Percentiles rank a stretch among this genome's conserved stretches.
phyloP scores from a whole-genome alignment of 2,113 vertebrate species.

The Anas platyrhynchos region DNA sequence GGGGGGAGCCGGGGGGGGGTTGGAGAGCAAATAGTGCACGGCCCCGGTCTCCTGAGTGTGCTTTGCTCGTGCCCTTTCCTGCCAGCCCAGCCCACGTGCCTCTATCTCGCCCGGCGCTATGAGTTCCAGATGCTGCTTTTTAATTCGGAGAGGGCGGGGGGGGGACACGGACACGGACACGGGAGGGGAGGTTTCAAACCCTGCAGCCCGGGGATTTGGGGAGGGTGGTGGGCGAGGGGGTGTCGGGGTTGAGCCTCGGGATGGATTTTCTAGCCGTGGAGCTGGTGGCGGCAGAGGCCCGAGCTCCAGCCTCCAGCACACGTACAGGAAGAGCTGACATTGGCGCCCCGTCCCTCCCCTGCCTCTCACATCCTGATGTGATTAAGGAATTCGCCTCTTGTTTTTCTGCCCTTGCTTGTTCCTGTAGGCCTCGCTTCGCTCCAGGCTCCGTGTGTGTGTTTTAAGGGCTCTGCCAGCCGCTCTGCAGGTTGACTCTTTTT shows the following conservation, averaged over 20 bases:
- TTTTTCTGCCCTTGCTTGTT: conserved; percentile 85
- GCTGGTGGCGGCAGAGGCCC: conserved; percentile 67
- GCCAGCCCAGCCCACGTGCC: conserved; percentile 64
- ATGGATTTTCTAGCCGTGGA: conserved; percentile 80
- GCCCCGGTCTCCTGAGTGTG: conserved; percentile 68
- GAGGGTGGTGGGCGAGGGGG: conserved; percentile 57
- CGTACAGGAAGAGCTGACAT: conserved; percentile 85
- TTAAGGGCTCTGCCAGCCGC: conserved; percentile 63
- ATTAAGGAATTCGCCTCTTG: conserved; percentile 86
- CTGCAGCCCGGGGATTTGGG: conserved; percentile 54
- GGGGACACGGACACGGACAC: not conserved
- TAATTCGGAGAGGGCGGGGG: conserved; percentile 61
- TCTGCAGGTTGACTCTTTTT: conserved; percentile 59
- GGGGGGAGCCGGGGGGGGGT: not conserved
- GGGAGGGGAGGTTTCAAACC: conserved; percentile 70
- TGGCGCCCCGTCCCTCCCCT: conserved; percentile 77
- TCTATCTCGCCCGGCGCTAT: conserved; percentile 70
- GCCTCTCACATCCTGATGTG: conserved; percentile 88
- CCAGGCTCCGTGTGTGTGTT: conserved; percentile 66
- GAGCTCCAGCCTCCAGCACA: conserved; percentile 80
- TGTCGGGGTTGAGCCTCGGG: conserved; percentile 81
- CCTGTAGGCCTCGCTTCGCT: conserved; percentile 80
- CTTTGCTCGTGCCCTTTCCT: conserved; percentile 76
- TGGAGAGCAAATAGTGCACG: not conserved
- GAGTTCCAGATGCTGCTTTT: conserved; percentile 82